phyloP scores from a whole-genome alignment of 1,140 invertebrate species.

The Babylonia areolata region DNA sequence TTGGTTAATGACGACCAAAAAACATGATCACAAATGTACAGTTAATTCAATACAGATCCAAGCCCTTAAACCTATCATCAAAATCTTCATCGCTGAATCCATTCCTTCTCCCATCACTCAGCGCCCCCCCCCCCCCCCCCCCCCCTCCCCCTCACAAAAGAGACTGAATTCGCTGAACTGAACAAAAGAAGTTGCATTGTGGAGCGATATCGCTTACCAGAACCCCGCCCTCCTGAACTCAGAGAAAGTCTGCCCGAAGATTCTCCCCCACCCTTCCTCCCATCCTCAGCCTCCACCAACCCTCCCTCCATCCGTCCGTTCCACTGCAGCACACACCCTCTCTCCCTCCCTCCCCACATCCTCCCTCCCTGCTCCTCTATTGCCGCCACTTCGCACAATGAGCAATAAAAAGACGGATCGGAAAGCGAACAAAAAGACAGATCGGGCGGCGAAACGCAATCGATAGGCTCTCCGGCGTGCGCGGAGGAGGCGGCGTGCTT shows the following conservation, averaged over 20 bases:
- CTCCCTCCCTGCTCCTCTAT: background rate
- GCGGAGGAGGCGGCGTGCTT: background rate
- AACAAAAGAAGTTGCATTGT: too few species aligned
- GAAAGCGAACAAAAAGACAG: slow-evolving; percentile 33
- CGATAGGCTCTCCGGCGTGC: background rate
- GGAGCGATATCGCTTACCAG: too few species aligned
- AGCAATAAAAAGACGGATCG: slow-evolving; percentile 28
- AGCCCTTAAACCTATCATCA: too few species aligned
- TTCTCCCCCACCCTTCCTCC: background rate
- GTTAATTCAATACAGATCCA: too few species aligned
- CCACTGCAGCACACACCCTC: background rate
- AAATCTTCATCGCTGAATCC: too few species aligned
- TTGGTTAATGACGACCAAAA: too few species aligned
- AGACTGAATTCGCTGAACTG: too few species aligned
- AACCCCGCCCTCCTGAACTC: background rate
- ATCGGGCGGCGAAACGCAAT: slow-evolving; percentile 20
- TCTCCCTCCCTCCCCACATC: background rate
- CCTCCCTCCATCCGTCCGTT: too few species aligned
- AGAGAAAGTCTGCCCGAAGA: background rate
- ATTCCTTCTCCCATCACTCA: too few species aligned
- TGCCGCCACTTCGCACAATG: slow-evolving; percentile 24
- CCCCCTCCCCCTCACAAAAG: too few species aligned
- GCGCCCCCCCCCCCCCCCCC: too few species aligned
- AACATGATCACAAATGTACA: too few species aligned
- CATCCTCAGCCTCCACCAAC: background rate